Conservation (phyloP, 2,888 invertebrate genomes). For the Digitonthophagus gazella region DNA sequence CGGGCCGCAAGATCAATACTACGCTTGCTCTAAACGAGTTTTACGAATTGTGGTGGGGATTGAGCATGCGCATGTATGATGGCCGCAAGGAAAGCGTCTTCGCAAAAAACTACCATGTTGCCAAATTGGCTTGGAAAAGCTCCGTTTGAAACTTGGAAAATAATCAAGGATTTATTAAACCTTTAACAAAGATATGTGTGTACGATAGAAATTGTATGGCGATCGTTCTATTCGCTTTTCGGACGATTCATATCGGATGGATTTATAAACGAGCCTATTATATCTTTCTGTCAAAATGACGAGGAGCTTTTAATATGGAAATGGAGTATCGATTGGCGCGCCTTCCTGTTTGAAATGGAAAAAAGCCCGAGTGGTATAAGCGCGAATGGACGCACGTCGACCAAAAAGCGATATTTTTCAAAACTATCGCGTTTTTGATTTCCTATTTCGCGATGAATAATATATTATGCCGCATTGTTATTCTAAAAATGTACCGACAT, state of each 20-base stretch:
- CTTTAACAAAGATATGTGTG: too few relatives aligned
- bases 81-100: not conserved
- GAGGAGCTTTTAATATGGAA: not conserved
- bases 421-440: not conserved
- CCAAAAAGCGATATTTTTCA: not conserved
- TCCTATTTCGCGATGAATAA: not conserved
- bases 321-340: not conserved
- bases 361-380: not conserved
- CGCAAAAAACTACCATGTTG: not conserved
- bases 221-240: not conserved
- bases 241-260: not conserved
- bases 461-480: not conserved
- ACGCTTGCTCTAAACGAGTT: constrained; percentile 8
- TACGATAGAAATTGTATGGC: not conserved
- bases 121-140: not conserved
- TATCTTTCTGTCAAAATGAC: not conserved
- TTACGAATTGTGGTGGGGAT: not conserved
- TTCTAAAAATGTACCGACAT: not conserved
- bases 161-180: not conserved
- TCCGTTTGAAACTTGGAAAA: not conserved
- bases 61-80: not conserved
- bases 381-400: not conserved
- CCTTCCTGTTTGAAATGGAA: not conserved
- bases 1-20: constrained; percentile 21
- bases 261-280: not conserved